phyloP scores from a whole-genome alignment of 2,797 vertebrate genomes.

The Oryzias dopingdopingensis region DNA sequence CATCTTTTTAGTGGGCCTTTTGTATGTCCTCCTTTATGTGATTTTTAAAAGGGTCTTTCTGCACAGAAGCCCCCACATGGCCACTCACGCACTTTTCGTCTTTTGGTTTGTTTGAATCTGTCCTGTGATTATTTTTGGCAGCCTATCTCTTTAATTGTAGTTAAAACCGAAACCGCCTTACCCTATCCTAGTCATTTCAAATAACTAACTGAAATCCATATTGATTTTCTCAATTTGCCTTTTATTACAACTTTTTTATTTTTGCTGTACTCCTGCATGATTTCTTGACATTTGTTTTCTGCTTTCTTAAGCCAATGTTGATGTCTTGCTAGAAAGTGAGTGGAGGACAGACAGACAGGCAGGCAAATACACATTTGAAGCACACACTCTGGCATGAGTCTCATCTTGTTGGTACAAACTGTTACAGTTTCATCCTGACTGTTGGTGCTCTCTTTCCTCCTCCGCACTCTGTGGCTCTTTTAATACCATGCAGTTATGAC shows the following conservation, averaged over 20 bases:
- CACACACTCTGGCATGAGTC: constrained; percentile 44
- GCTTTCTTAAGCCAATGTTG: neutral
- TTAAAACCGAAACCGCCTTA: too few species aligned
- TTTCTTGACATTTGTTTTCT: too few species aligned
- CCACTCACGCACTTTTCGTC: neutral
- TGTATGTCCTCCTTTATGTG: constrained; percentile 39
- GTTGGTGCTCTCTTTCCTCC: constrained; percentile 12
- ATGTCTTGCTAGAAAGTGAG: constrained; percentile 22
- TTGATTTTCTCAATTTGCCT: too few species aligned
- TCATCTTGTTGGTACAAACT: constrained; percentile 48
- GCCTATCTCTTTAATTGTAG: too few species aligned
- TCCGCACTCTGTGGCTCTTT: neutral
- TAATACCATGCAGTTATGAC: constrained; percentile 2
- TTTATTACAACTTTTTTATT: too few species aligned
- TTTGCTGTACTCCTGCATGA: too few species aligned
- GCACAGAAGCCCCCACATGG: constrained; percentile 29
- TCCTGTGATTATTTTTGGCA: too few species aligned
- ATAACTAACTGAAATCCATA: too few species aligned
- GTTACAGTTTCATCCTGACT: constrained; percentile 46
- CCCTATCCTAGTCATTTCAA: too few species aligned
- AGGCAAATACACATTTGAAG: constrained; percentile 9
- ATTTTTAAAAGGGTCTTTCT: constrained; percentile 50
- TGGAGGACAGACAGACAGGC: constrained; percentile 36
- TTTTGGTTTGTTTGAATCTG: too few species aligned
- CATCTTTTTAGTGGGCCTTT: constrained; percentile 30